Evolutionary conservation across 2,888 invertebrate genomes (phyloP).

Genomic region (Rutpela maculata): DNA sequence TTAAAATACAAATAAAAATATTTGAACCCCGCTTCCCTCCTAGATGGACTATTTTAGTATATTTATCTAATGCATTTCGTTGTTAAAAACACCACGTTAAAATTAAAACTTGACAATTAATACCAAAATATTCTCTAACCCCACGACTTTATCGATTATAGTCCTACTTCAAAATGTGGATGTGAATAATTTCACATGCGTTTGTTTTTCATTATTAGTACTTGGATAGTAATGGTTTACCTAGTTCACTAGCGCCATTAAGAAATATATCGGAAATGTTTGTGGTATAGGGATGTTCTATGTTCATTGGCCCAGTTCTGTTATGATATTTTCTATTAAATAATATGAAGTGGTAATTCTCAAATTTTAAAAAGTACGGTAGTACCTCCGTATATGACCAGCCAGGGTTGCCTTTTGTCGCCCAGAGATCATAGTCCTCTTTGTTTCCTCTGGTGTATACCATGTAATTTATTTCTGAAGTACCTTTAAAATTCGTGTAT

Average conservation of each 20-base stretch:
- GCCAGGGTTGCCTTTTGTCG: constrained; percentile 81
- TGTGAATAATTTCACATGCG: too few species aligned
- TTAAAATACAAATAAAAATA: too few species aligned
- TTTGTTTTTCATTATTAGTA: background rate
- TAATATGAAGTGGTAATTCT: constrained; percentile 72
- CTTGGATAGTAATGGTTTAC: constrained; percentile 60
- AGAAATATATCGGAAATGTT: constrained; percentile 68
- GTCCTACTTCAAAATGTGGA: too few species aligned
- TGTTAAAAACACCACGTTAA: too few species aligned
- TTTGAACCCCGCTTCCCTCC: too few species aligned
- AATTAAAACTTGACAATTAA: too few species aligned
- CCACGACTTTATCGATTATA: too few species aligned
- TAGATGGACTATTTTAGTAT: too few species aligned
- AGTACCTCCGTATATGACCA: constrained; percentile 78
- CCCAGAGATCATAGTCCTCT: constrained; percentile 82
- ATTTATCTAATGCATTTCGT: too few species aligned
- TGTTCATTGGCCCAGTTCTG: constrained; percentile 78
- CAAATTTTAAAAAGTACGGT: constrained; percentile 78
- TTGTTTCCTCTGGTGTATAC: constrained; percentile 85
- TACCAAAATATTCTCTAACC: too few species aligned
- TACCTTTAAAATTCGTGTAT: constrained; percentile 67
- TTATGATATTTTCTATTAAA: constrained; percentile 76
- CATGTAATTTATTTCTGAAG: constrained; percentile 80
- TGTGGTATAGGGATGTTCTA: constrained; percentile 77
- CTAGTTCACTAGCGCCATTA: constrained; percentile 70